Conservation (phyloP, 2,888 invertebrate genomes). For the Cheilosia urbana region DNA sequence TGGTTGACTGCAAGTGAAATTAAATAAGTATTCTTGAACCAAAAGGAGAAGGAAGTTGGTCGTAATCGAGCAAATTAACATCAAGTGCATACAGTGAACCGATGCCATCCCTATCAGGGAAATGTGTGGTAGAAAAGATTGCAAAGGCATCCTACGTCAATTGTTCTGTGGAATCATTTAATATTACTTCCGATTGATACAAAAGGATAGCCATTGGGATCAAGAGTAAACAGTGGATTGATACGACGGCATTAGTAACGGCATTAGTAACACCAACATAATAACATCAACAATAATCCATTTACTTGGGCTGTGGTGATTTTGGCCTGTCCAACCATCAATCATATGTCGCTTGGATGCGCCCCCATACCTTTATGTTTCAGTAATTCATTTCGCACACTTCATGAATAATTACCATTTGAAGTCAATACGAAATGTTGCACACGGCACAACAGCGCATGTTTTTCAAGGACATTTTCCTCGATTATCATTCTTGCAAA, state of each 20-base stretch:
- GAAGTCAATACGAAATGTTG: constrained; percentile 8
- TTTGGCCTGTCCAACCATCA: constrained; percentile 35
- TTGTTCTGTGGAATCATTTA: constrained; percentile 44
- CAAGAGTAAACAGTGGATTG: constrained; percentile 39
- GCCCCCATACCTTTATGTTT: constrained; percentile 30
- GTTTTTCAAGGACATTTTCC: constrained; percentile 2
- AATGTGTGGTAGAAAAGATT: constrained; percentile 35
- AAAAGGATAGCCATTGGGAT: constrained; percentile 30
- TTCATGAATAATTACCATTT: constrained; percentile 24
- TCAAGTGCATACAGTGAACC: constrained; percentile 47
- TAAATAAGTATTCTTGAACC: background rate
- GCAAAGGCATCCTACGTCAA: constrained; percentile 26
- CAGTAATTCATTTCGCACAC: constrained; percentile 27
- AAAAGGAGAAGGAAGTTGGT: constrained; percentile 15
- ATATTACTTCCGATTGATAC: constrained; percentile 40
- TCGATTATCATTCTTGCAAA: background rate
- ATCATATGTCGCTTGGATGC: constrained; percentile 52
- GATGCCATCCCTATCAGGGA: constrained; percentile 23
- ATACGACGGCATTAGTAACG: constrained; percentile 47
- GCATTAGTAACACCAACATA: constrained; percentile 58
- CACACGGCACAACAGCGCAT: background rate
- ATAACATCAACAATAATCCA: constrained; percentile 47
- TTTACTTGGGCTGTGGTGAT: constrained; percentile 47
- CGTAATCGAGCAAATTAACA: constrained; percentile 28
- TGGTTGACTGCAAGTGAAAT: background rate